Conservation (phyloP, 2,797 vertebrate genomes). For the Cirrhinus molitorella region DNA sequence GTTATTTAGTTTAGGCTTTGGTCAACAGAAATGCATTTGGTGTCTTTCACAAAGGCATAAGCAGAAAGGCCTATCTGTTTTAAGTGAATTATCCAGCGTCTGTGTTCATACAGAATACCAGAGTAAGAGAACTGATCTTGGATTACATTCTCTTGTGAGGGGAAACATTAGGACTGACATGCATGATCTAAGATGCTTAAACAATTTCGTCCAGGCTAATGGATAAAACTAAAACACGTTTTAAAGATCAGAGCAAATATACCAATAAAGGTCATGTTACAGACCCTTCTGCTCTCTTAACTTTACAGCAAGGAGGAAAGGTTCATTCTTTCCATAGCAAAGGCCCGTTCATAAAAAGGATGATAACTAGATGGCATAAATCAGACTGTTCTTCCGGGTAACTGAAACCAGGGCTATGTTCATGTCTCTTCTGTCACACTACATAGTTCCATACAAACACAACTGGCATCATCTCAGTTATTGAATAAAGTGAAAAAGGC, state of each 20-base stretch:
- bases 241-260: constrained; percentile 18
- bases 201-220: constrained; percentile 13
- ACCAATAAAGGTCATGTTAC: constrained; percentile 11
- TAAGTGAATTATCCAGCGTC: constrained; percentile 7
- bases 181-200: background rate
- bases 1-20: constrained; percentile 15
- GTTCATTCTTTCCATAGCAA: background rate
- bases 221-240: constrained; percentile 6
- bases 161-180: background rate
- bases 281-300: background rate
- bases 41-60: background rate
- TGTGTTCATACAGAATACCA: constrained; percentile 11
- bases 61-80: constrained; percentile 11
- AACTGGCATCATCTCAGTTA: background rate
- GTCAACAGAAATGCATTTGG: constrained; percentile 13
- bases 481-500: background rate
- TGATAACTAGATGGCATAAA: background rate
- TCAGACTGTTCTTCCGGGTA: background rate
- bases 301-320: background rate
- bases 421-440: background rate
- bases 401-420: background rate
- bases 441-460: background rate
- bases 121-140: constrained; percentile 16
- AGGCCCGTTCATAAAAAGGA: background rate
- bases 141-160: constrained; percentile 3